Base-by-base conservation (phyloP, 2,888 invertebrate species). In the Pristionchus arcanus region DNA sequence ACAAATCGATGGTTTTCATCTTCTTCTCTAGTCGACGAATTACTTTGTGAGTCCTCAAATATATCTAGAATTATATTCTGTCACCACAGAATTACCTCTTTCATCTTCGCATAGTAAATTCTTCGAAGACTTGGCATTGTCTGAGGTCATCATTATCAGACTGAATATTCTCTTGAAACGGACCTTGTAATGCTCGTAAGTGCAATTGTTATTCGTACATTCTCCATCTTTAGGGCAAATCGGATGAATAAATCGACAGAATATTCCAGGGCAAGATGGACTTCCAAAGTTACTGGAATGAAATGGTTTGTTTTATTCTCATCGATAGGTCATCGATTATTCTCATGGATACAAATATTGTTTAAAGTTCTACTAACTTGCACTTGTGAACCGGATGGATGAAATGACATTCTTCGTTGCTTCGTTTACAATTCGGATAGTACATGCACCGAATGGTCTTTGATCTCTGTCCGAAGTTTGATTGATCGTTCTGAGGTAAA, bases 381-480 rank as follows among this genome's bases (percentile, higher is more conserved):
- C 74, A 74, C 74, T 74, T 74, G 1, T 21, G 2, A 7, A 4
- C 37, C 7, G 74, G 74, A 74, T 74, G 74, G 21, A 74, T 21
- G 74, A 74, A 74, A 21, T 34, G 74, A 37, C 74, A 74, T 21
- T 74, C 74, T 19, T 74, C 74, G 11, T 1, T 21, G 19, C 74
- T 74, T 25, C 74, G 16, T 42, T 34, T 34, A 19, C 74, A 74
- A 5, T 74, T 74, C 0, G 74, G 74, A 37, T 21, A 37, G 25
- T 74, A 74, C 74, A 74, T 74, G 37, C 74, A 74, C 7, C 74
- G 74, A 34, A 74, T 74, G 37, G 74, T 37, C 74, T 74, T 74
- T 34, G 37, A 31, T 68, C 68, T 28, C 63, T 63, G 25, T 55
- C 55, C 25, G 63, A 63, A 63, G n/a, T 0, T n/a, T 21, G 63